Conservation (phyloP, 2,113 vertebrate species). For the Aptenodytes patagonicus region DNA sequence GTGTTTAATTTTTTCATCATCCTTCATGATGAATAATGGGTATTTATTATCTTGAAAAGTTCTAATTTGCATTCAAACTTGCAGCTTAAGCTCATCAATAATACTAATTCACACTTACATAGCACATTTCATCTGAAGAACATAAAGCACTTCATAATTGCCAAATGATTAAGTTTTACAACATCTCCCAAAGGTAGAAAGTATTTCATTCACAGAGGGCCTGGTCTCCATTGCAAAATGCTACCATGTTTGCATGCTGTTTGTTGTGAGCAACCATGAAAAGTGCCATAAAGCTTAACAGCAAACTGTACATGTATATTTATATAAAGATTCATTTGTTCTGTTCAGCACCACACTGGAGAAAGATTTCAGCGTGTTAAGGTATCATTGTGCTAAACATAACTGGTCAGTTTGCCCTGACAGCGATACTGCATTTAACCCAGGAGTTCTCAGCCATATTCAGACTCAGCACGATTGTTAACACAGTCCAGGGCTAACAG, state of each 20-base stretch:
- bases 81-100: conserved; percentile 8
- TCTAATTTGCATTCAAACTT: conserved; percentile 31
- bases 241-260: background rate
- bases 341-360: background rate
- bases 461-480: background rate
- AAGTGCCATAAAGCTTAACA: background rate
- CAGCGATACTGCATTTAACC: background rate
- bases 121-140: conserved; percentile 31
- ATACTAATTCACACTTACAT: conserved; percentile 5
- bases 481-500: background rate
- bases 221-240: background rate
- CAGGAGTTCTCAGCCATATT: background rate
- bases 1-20: background rate
- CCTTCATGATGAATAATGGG: background rate
- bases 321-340: background rate
- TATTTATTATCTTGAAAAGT: conserved; percentile 1
- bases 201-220: background rate
- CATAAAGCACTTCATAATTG: conserved; percentile 14
- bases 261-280: background rate
- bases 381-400: background rate
- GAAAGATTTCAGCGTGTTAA: background rate
- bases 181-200: background rate
- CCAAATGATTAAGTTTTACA: background rate
- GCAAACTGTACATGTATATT: background rate
- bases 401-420: background rate